Evolutionary conservation across 2,113 vertebrate genomes (phyloP).

Genomic region (Sphyrna mokarran): DNA sequence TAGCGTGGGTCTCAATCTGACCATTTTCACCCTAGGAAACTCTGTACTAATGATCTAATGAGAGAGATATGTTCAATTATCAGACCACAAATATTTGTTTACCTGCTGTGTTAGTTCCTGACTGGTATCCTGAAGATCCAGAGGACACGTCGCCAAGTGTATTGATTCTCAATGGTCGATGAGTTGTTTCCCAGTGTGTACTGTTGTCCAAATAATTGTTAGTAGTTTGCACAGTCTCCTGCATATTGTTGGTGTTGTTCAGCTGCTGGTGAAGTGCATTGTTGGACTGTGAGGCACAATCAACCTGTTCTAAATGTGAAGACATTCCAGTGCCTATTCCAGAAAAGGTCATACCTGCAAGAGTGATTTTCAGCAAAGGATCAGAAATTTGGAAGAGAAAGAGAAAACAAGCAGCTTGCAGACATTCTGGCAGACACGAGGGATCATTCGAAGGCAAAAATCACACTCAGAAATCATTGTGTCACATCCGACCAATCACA

Average conservation of each 20-base stretch:
- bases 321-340: constrained; percentile 43
- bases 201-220: constrained; percentile 48
- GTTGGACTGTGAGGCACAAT: constrained; percentile 47
- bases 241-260: constrained; percentile 40
- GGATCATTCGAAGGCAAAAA: background rate
- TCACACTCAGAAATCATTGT: background rate
- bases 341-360: constrained; percentile 42
- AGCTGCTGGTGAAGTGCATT: constrained; percentile 45
- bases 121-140: constrained; percentile 57
- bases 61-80: background rate
- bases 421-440: background rate
- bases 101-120: constrained; percentile 68
- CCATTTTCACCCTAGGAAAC: background rate
- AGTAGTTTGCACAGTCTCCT: constrained; percentile 42
- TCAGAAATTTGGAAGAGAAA: constrained; percentile 41
- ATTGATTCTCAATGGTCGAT: constrained; percentile 46
- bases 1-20: background rate
- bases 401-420: background rate
- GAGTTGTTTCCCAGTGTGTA: constrained; percentile 51
- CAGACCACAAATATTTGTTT: constrained; percentile 14
- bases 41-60: background rate
- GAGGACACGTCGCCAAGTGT: constrained; percentile 54
- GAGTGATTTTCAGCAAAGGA: constrained; percentile 53
- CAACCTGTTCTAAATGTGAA: constrained; percentile 40
- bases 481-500: background rate